These are phyloP conservation scores for Hyles euphorbiae DNA, from an alignment of 1,140 invertebrate genomes.

Conservation along the genomic window DNA sequence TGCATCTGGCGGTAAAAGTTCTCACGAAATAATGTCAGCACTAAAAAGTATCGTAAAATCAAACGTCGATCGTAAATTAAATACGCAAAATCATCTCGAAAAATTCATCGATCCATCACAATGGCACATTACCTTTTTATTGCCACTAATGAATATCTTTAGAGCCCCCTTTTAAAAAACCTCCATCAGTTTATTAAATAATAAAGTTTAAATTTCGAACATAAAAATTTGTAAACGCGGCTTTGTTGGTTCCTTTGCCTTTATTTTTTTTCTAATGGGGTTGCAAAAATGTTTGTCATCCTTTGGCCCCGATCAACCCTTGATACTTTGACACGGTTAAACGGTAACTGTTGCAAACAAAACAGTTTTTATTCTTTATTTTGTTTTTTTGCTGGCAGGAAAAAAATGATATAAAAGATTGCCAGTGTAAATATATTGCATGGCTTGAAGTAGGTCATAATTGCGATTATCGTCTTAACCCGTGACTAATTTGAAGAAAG, in stretches of 20 bases:
- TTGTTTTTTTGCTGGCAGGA: too few species aligned
- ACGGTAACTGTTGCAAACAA: conserved; percentile 22
- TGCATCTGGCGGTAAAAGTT: conserved; percentile 47
- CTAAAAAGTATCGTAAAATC: conserved; percentile 49
- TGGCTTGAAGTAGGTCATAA: conserved; percentile 27
- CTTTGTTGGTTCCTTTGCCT: conserved; percentile 33
- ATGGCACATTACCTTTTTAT: conserved; percentile 69
- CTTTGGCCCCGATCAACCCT: conserved; percentile 55
- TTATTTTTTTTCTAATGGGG: conserved; percentile 39
- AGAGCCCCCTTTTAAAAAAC: conserved; percentile 38
- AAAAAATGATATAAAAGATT: neutral
- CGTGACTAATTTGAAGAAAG: conserved; percentile 26
- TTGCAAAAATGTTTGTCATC: conserved; percentile 58
- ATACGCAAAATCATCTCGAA: conserved; percentile 65
- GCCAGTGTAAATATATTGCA: conserved; percentile 10
- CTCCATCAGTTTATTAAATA: conserved; percentile 55
- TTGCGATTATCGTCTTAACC: conserved; percentile 29
- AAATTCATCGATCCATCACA: conserved; percentile 68
- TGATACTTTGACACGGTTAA: conserved; percentile 37
- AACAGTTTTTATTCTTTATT: neutral
- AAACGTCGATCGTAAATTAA: conserved; percentile 55
- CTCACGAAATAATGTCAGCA: conserved; percentile 47
- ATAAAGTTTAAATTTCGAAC: conserved; percentile 54
- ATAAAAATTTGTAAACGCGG: conserved; percentile 71
- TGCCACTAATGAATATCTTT: conserved; percentile 64